Base-by-base conservation (phyloP, 2,113 vertebrate species). In the Carassius gibelio region DNA sequence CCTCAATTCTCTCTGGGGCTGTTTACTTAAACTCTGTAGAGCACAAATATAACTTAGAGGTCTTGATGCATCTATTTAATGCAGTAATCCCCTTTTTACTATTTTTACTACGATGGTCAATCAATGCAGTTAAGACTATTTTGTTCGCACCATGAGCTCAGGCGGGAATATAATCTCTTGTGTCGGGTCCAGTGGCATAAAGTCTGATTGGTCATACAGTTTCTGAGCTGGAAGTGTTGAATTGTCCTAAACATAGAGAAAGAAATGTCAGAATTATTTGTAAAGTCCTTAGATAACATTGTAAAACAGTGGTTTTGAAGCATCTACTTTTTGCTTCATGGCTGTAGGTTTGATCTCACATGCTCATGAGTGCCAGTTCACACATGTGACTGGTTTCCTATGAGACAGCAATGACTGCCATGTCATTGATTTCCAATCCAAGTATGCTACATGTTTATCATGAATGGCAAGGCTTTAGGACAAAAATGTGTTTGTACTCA, bases 81-180 rank as follows among this genome's bases (percentile, higher is more conserved):
- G 9, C 19, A 55, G 76, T n/a, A n/a, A 78, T 21, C 7, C n/a
- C 8, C 57, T 59, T 23, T 30, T 30, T 30, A 30, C 30, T 30
- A 30, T 55, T 26, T 52, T 57, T 64, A 48, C 3, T 26, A 19
- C 48, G 14, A 81, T 45, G 15, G 9, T 81, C n/a, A 17, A 79
- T 57, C 13, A 77, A 64, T 80, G 11, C 21, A 48, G 19, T 38
- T n/a, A 8, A 69, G 23, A 34, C 4, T 38, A 72, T 82, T 68
- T 59, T 66, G 26, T 62, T 77, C 6, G 0, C 76, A 97, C 98
- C 94, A 96, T 91, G 85, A 99, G 91, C 68, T 99, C 97, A 23
- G 98, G 97, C 15, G 98, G 98, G 75, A 99, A 99, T 89, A 99
- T 99, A 21, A 97, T 95, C 66, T 99, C 98, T 88, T 99, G 98